phyloP scores from a whole-genome alignment of 30 jellyfish, hydroid and myxozoan genomes.

The Morbakka virulenta region DNA sequence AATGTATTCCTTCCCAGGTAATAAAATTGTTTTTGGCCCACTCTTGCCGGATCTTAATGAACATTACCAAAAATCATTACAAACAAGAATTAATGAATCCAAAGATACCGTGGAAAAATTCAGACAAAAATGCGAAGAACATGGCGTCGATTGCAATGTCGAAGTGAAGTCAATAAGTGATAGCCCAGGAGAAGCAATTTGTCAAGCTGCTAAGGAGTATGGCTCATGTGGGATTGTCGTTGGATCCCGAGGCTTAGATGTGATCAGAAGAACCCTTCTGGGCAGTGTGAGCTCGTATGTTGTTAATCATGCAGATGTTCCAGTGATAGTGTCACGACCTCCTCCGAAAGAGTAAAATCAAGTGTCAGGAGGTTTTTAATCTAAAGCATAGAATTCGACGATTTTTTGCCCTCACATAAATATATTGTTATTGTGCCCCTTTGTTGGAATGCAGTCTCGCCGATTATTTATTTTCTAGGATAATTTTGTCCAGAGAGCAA shows the following conservation, averaged over 20 bases:
- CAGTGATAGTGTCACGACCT: slow-evolving; percentile 67
- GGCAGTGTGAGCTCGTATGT: slow-evolving; percentile 78
- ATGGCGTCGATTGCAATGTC: slow-evolving; percentile 25
- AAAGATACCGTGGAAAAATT: slow-evolving; percentile 32
- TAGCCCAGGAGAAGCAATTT: slow-evolving; percentile 76
- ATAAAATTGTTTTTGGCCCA: slow-evolving; percentile 69
- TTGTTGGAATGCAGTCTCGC: too few species aligned
- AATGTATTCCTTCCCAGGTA: slow-evolving; percentile 60
- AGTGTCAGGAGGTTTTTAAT: too few species aligned
- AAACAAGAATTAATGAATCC: slow-evolving; percentile 57
- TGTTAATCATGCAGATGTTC: slow-evolving; percentile 59
- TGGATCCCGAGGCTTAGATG: slow-evolving; percentile 78
- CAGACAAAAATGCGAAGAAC: slow-evolving; percentile 41
- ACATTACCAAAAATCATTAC: slow-evolving; percentile 59
- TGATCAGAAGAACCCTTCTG: slow-evolving; percentile 46
- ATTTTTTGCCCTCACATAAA: too few species aligned
- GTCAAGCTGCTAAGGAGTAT: slow-evolving; percentile 57
- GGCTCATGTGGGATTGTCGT: slow-evolving; percentile 58
- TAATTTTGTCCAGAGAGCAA: too few species aligned
- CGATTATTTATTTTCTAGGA: too few species aligned
- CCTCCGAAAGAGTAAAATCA: too few species aligned
- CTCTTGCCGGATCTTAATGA: slow-evolving; percentile 62
- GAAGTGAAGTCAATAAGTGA: slow-evolving; percentile 26
- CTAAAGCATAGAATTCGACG: too few species aligned
- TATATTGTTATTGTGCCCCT: too few species aligned